Evolutionary conservation across 2,797 vertebrate genomes (phyloP).

Genomic region (Antennarius maculatus): DNA sequence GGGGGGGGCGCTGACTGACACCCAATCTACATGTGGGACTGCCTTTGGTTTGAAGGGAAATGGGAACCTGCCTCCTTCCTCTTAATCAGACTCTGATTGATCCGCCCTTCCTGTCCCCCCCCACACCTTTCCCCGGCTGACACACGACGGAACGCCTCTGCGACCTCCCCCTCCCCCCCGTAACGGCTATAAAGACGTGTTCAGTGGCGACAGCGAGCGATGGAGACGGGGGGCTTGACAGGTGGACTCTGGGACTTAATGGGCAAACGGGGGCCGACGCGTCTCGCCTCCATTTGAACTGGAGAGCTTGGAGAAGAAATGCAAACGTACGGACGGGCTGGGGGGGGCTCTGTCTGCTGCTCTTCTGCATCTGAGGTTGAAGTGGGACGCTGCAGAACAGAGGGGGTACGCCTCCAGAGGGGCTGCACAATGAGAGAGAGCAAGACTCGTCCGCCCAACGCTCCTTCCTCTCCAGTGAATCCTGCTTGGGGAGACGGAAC

Average conservation of each 20-base stretch:
- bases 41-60: slow-evolving; percentile 52
- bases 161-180: slow-evolving; percentile 44
- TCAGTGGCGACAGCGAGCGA: slow-evolving; percentile 14
- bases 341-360: slow-evolving; percentile 31
- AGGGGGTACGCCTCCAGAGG: slow-evolving; percentile 14
- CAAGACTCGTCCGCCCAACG: slow-evolving; percentile 31
- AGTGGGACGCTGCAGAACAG: slow-evolving; percentile 38
- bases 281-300: slow-evolving; percentile 28
- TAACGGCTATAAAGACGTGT: slow-evolving; percentile 56
- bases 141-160: slow-evolving; percentile 42
- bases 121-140: slow-evolving; percentile 63
- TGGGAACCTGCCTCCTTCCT: slow-evolving; percentile 58
- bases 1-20: slow-evolving; percentile 74
- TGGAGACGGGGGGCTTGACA: slow-evolving; percentile 45
- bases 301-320: slow-evolving; percentile 49
- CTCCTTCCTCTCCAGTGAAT: slow-evolving; percentile 33
- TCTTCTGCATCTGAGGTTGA: slow-evolving; percentile 45
- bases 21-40: slow-evolving; percentile 79
- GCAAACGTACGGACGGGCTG: slow-evolving; percentile 50
- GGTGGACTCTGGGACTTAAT: slow-evolving; percentile 48
- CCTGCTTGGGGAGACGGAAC: slow-evolving; percentile 39
- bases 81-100: slow-evolving; percentile 80
- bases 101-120: slow-evolving; percentile 44
- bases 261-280: slow-evolving; percentile 32
- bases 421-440: slow-evolving; percentile 22